Percentiles rank a stretch among this genome's conserved stretches.
phyloP scores from a whole-genome alignment of 2,113 vertebrate genomes.

The Axis porcinus region DNA sequence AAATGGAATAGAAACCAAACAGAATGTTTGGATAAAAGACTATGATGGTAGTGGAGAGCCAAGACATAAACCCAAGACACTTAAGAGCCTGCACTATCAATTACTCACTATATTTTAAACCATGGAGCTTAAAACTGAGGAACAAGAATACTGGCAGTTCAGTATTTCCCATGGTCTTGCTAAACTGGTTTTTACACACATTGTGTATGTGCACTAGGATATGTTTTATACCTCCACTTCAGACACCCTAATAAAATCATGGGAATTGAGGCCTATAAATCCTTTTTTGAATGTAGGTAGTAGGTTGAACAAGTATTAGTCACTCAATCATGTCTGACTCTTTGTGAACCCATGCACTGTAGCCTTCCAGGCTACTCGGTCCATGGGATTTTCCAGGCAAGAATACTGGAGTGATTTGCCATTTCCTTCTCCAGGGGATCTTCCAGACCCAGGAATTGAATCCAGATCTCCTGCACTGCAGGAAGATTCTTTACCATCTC shows the following conservation, averaged over 20 bases:
- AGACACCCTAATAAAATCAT: neutral
- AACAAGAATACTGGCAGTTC: neutral
- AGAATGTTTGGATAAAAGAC: neutral
- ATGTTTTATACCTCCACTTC: neutral
- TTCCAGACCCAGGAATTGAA: neutral
- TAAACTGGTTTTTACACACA: neutral
- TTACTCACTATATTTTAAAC: neutral
- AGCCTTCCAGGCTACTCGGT: neutral
- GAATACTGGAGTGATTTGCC: neutral
- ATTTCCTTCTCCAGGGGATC: neutral
- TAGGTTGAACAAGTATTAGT: neutral
- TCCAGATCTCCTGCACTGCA: neutral
- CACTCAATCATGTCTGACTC: neutral
- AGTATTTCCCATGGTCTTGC: neutral
- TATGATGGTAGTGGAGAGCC: neutral
- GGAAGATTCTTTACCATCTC: neutral
- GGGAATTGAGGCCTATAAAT: neutral
- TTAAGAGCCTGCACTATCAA: neutral
- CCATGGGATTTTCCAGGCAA: neutral
- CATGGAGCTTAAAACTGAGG: neutral
- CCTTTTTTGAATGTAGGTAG: neutral
- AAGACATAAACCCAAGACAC: neutral
- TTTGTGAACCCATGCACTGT: neutral
- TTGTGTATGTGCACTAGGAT: neutral
- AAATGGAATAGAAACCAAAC: neutral